These are phyloP conservation scores for Diabrotica undecimpunctata DNA, from an alignment of 1,140 invertebrate genomes.

Conservation along the genomic window DNA sequence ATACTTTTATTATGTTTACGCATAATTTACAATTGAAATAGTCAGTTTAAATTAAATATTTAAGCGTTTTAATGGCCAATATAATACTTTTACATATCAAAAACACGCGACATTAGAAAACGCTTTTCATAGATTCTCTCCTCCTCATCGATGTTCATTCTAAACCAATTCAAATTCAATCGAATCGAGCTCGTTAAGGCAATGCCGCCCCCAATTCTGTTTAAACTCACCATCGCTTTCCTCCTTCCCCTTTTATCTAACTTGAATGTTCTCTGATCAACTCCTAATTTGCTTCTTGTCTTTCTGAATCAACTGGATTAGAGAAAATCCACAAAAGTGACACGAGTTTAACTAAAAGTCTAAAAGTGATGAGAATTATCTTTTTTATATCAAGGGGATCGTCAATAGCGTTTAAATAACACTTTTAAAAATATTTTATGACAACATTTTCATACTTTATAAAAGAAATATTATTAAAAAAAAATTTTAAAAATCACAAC, in stretches of 20 bases:
- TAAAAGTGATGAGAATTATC: not conserved
- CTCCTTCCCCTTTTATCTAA: slow-evolving; percentile 21
- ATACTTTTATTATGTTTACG: too few relatives aligned
- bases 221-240: slow-evolving; percentile 38
- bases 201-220: slow-evolving; percentile 39
- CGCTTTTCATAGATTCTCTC: slow-evolving; percentile 27
- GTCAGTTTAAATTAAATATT: too few relatives aligned
- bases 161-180: slow-evolving; percentile 46
- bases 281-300: slow-evolving; percentile 46
- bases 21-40: too few relatives aligned
- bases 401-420: too few relatives aligned
- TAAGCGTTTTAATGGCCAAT: too few relatives aligned
- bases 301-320: slow-evolving; percentile 44
- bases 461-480: too few relatives aligned
- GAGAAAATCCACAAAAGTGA: slow-evolving; percentile 22
- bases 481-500: too few relatives aligned
- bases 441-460: too few relatives aligned
- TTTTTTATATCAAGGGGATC: too few relatives aligned
- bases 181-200: slow-evolving; percentile 44
- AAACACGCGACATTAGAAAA: too few relatives aligned
- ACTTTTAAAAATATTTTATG: too few relatives aligned
- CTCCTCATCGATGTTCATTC: slow-evolving; percentile 43
- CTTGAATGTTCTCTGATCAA: slow-evolving; percentile 46
- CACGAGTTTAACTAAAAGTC: not conserved
- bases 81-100: too few relatives aligned